Evolutionary conservation across 2,113 vertebrate species (phyloP), one percentile per base, ranked within the genome.

Genomic region (Scopus umbretta): DNA sequence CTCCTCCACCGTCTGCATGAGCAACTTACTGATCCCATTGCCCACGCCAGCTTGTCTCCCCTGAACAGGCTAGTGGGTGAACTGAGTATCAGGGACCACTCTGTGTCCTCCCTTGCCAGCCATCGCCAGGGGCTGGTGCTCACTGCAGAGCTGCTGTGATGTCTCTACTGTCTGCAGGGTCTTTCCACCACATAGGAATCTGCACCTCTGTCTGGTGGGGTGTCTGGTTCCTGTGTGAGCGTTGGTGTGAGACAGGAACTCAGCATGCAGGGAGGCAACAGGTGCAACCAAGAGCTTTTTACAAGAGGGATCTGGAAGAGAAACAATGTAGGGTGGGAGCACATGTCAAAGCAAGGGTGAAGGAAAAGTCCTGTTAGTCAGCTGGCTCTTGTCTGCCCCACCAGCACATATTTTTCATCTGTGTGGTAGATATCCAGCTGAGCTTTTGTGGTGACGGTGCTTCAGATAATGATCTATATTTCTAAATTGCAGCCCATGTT

Each of bases 301-400:
- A 7, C 25, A 65, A 20, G 20, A 55, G 11, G 16, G 3, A 40
- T 6, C 12, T 20, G 36, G 43, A 13, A 80, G 34, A 36, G 36
- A 5, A 58, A n/a, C 10, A 47, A 18, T 0, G 0, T 5, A 11
- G 43, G 3, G 19, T 68, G 5, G 40, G 29, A 68, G 2, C 4
- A 27, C 5, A 4, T 17, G 9, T 23, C 4, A 49, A 47, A 10
- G 17, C 16, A 74, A 32, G 13, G 34, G 20, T 6, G n/a, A 88
- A 88, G 13, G 13, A 52, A 74, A 65, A 34, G 34, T 45, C 7
- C 25, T 63, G 12, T 11, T 71, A 27, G 25, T 27, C 52, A 71
- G 20, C 21, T 74, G 59, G 32, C 9, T 52, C 1, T 1, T 40
- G 26, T 47, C 56, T 6, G 5, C 13, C 25, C 7, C 45, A 70